phyloP scores from a whole-genome alignment of 1,140 invertebrate genomes.

The Drosophila tsacasi region DNA sequence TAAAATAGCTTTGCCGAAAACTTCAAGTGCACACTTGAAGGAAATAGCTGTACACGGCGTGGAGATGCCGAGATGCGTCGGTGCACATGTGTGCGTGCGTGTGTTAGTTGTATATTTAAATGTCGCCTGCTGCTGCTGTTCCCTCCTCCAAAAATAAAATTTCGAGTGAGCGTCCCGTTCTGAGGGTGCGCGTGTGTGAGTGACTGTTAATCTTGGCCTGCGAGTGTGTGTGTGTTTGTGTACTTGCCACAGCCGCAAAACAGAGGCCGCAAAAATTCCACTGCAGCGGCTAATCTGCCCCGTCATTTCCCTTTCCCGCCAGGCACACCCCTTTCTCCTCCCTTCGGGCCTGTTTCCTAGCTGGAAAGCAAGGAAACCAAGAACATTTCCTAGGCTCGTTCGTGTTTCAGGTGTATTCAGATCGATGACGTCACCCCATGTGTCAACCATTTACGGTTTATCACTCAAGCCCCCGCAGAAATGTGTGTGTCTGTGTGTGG shows the following conservation, averaged over 20 bases:
- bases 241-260: constrained; percentile 67
- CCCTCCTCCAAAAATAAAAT: constrained; percentile 73
- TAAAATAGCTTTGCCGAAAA: constrained; percentile 80
- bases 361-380: constrained; percentile 32
- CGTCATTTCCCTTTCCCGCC: constrained; percentile 22
- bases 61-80: constrained; percentile 23
- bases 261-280: constrained; percentile 74
- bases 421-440: constrained; percentile 70
- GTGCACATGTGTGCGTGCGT: constrained; percentile 46
- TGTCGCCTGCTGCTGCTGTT: constrained; percentile 73
- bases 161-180: constrained; percentile 45
- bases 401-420: constrained; percentile 53
- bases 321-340: neutral
- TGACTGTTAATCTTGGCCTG: constrained; percentile 26
- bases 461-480: constrained; percentile 64
- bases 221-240: constrained; percentile 12
- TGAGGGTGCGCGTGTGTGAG: constrained; percentile 30
- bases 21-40: constrained; percentile 78
- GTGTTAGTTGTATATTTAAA: constrained; percentile 67
- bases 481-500: constrained; percentile 29
- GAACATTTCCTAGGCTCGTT: constrained; percentile 27
- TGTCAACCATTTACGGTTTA: constrained; percentile 58
- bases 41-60: constrained; percentile 37
- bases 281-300: constrained; percentile 60
- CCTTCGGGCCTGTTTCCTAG: too few relatives aligned